Base-by-base conservation (phyloP, 2,888 invertebrate species). In the Thymelicus acteon region DNA sequence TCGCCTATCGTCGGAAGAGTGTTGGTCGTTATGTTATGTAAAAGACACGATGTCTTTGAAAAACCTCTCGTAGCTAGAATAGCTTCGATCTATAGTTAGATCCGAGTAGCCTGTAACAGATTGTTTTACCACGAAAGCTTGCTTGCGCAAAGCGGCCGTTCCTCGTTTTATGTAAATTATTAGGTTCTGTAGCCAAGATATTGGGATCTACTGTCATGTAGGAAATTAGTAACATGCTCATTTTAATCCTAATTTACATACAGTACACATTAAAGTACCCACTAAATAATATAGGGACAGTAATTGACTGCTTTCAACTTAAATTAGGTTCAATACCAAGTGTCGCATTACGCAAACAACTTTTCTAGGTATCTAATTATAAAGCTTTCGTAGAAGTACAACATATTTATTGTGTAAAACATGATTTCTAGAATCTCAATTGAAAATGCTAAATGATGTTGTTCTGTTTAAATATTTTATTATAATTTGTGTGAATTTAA, bases 321-420 rank as follows among this genome's bases (percentile, higher is more conserved):
- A 58, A n/a, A 39, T 58, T 58, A 7, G 19, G 13, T n/a, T 39
- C 37, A 6, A 8, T 39, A 37, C 0, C 6, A 8, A 40, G 19
- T 57, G 60, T 57, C 58, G 40, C 69, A 49, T n/a, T 69, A 24
- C 69, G 67, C 69, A 67, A 47, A 64, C 65, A 44, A 68, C 67
- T 66, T 71, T 71, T 72, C 74, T 64, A n/a, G 52, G 61, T 73
- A 75, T 76, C 75, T 74, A 76, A 76, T 72, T 66, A 65, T 70
- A 73, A 74, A 58, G 86, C 87, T 86, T 68, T 86, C 75, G 82
- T 87, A 87, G 87, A 76, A 76, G 78, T 80, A 81, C 79, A 79
- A 78, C 76, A 62, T 71, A 71, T 74, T 74, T 71, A 71, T 74
- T 74, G 71, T 75, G 47, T 58, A 69, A 61, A 57, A 60, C 44